Evolutionary conservation across 2,888 invertebrate genomes (phyloP).

Genomic region (Brenthis hecate): DNA sequence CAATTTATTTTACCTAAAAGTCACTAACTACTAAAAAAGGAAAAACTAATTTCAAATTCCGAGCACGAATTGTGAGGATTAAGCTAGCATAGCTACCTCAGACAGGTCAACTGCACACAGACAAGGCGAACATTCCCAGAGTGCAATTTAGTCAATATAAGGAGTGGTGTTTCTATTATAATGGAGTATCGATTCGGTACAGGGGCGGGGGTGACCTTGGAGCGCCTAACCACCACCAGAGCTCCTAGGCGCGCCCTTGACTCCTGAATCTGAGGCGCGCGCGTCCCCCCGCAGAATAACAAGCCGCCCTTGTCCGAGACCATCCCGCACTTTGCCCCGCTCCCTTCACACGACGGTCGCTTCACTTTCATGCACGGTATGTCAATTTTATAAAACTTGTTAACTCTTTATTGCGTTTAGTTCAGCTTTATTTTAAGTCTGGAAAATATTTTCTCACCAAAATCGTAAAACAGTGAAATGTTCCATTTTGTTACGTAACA

Average conservation of each 20-base stretch:
- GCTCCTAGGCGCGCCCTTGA: constrained; percentile 63
- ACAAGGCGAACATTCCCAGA: neutral
- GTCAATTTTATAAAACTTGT: constrained; percentile 1
- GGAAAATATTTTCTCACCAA: no score
- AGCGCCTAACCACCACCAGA: constrained; percentile 52
- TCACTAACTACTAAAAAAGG: no score
- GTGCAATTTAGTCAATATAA: constrained; percentile 2
- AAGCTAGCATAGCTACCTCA: no score
- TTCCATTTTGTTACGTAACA: no score
- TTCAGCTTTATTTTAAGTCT: neutral
- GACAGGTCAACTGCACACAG: neutral
- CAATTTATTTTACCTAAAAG: no score
- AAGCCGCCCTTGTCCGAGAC: constrained; percentile 24
- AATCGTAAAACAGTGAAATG: no score
- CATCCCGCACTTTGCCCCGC: constrained; percentile 24
- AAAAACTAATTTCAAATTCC: no score
- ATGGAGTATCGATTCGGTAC: constrained; percentile 55
- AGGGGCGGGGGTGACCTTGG: constrained; percentile 55
- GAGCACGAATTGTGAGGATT: no score
- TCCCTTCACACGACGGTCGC: constrained; percentile 10
- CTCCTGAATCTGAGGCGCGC: constrained; percentile 45
- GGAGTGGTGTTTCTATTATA: constrained; percentile 30
- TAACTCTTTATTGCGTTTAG: neutral
- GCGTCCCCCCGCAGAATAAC: constrained; percentile 38
- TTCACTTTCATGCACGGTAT: neutral